Evolutionary conservation across 2,113 vertebrate species (phyloP).

Genomic region (Cynoglossus semilaevis): DNA sequence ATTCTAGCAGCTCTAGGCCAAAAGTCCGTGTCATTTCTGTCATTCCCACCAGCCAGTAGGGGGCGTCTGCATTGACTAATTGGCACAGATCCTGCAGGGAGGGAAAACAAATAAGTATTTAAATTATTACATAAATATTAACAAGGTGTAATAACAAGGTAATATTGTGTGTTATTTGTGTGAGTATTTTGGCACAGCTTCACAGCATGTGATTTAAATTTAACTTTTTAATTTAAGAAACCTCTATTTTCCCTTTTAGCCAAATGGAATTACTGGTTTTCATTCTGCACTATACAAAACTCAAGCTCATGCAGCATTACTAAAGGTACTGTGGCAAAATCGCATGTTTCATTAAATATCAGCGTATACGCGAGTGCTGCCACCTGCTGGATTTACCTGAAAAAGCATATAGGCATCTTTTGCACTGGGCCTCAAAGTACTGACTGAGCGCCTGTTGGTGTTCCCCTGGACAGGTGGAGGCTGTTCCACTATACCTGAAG

Average conservation of each 20-base stretch:
- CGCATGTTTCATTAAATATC: not conserved
- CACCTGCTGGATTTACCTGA: constrained; percentile 81
- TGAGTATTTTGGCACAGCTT: too few relatives aligned
- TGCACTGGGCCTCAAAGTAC: constrained; percentile 92
- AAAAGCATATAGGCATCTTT: constrained; percentile 99
- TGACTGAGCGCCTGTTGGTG: constrained; percentile 92
- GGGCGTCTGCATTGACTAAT: constrained; percentile 96
- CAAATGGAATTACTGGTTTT: too few relatives aligned
- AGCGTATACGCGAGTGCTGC: constrained; percentile 16
- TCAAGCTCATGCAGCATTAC: too few relatives aligned
- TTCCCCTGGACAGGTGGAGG: constrained; percentile 86
- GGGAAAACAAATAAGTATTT: not conserved
- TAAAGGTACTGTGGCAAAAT: too few relatives aligned
- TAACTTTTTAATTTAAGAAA: too few relatives aligned
- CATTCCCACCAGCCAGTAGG: constrained; percentile 98
- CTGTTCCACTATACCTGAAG: constrained; percentile 81
- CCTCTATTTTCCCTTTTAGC: too few relatives aligned
- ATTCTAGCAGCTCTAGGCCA: constrained; percentile 95
- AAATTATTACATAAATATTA: constrained; percentile 20
- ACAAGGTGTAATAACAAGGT: too few relatives aligned
- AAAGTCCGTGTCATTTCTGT: constrained; percentile 98
- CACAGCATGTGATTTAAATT: too few relatives aligned
- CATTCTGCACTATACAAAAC: too few relatives aligned
- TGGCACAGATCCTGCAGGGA: constrained; percentile 91
- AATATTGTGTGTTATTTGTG: too few relatives aligned